A percentile compares a stretch with the other conserved stretches of the same genome.
phyloP scores from a whole-genome alignment of 2,113 vertebrate genomes.

The Poecile atricapillus region DNA sequence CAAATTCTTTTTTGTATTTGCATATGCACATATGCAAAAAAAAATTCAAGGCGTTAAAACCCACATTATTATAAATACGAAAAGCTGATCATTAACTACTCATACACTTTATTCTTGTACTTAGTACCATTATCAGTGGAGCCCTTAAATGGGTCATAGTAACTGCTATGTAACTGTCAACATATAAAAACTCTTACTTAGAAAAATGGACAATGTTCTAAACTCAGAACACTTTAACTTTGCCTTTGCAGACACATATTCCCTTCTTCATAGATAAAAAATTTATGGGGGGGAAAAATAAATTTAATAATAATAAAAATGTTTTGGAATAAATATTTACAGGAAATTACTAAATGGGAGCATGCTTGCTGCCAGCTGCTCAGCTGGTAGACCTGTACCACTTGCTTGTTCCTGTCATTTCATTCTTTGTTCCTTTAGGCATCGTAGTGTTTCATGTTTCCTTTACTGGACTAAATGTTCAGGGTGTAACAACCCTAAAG shows the following conservation, averaged over 20 bases:
- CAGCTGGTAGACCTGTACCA: not conserved
- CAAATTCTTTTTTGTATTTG: not conserved
- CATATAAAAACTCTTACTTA: not conserved
- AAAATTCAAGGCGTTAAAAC: not conserved
- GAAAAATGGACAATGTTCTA: not conserved
- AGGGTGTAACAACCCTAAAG: not conserved
- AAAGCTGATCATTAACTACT: conserved; percentile 8
- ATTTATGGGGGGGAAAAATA: not conserved
- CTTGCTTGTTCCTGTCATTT: not conserved
- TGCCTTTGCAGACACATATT: not conserved
- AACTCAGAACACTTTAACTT: not conserved
- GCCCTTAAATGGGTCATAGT: not conserved
- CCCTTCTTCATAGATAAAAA: not conserved
- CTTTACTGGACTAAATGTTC: not conserved
- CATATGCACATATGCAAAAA: not conserved
- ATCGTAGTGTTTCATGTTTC: not conserved
- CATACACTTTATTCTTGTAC: conserved; percentile 1
- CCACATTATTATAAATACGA: conserved; percentile 28
- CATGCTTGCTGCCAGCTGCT: not conserved
- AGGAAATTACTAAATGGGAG: not conserved
- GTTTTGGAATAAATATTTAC: conserved; percentile 26
- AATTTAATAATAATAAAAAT: not conserved
- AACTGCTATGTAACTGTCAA: not conserved
- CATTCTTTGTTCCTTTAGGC: not conserved
- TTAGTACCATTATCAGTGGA: conserved; percentile 28